Evolutionary conservation across 2,113 vertebrate genomes (phyloP), one percentile per base, ranked within the genome.

Genomic region (Brachyistius frenatus): DNA sequence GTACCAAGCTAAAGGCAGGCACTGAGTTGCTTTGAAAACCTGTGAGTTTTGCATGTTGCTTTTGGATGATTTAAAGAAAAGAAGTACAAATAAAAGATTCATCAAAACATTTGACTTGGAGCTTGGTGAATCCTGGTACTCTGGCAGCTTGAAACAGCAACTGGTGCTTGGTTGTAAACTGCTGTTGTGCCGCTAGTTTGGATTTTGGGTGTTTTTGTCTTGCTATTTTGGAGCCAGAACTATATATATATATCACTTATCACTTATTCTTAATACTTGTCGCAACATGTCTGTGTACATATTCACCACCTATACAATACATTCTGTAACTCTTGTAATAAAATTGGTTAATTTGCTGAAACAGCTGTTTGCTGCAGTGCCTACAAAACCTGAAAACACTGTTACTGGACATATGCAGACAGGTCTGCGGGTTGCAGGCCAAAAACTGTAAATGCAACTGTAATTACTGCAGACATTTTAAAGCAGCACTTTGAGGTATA

Each of bases 381-480:
- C 9, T 32, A 41, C 44, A 83, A 84, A 84, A 56, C 75, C 78
- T 76, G 65, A 78, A 80, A 87, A 88, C 74, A 44, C 62, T 47
- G 46, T 79, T 68, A 56, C 32, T 68, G 72, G 57, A 73, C 54
- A 10, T 53, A 85, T 52, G 66, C 69, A 84, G 71, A 82, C 80
- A 66, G 44, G 47, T 58, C 70, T 85, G 70, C 0, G 13, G 68
- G 36, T 64, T 82, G 37, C 54, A 64, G 63, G 68, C 83, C 76
- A 61, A 78, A 86, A 81, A 68, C 49, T 36, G 66, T 70, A 52
- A 52, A 86, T 41, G 63, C 76, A 56, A 37, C 70, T 65, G 55
- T 86, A 92, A 92, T 87, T 82, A 81, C 83, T 61, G 87, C 68
- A 66, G 78, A 88, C 78, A 72, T 89, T 86, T 90, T 83, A 76